Evolutionary conservation across 2,888 invertebrate genomes (phyloP).

Genomic region (Congeria kusceri): DNA sequence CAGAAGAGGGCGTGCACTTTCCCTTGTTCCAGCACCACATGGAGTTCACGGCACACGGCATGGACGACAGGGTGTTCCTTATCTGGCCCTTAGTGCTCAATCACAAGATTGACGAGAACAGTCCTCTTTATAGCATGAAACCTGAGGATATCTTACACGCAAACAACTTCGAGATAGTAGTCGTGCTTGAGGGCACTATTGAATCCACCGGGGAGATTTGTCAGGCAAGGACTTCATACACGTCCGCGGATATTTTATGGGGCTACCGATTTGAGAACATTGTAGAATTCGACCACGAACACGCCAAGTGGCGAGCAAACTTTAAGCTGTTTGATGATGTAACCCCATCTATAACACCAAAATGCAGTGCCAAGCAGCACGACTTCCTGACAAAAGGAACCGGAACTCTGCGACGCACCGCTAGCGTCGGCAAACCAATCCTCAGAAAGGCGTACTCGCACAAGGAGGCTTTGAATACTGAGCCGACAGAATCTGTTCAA

Average conservation of each 20-base stretch:
- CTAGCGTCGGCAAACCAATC: constrained; percentile 23
- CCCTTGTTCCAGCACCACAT: constrained; percentile 97
- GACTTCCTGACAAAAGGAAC: constrained; percentile 57
- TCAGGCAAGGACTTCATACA: constrained; percentile 86
- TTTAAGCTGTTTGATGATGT: constrained; percentile 77
- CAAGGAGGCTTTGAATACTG: constrained; percentile 32
- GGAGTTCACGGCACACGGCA: constrained; percentile 95
- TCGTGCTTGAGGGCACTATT: constrained; percentile 95
- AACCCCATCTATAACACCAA: constrained; percentile 74
- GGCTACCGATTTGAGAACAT: constrained; percentile 81
- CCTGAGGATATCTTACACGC: constrained; percentile 93
- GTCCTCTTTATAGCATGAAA: constrained; percentile 95
- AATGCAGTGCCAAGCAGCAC: constrained; percentile 95
- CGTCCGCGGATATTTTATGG: constrained; percentile 84
- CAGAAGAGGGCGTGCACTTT: constrained; percentile 95
- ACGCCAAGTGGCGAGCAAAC: constrained; percentile 75
- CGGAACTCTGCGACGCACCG: constrained; percentile 10
- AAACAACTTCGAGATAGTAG: constrained; percentile 97
- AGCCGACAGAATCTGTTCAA: background rate
- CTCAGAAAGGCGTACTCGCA: constrained; percentile 48
- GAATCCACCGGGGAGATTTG: constrained; percentile 91
- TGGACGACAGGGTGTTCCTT: constrained; percentile 97
- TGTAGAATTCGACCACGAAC: constrained; percentile 79
- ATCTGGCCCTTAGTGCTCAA: constrained; percentile 99
- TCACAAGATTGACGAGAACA: constrained; percentile 95